Conservation (phyloP, 2,888 invertebrate species). For the Agrochola lychnidis region DNA sequence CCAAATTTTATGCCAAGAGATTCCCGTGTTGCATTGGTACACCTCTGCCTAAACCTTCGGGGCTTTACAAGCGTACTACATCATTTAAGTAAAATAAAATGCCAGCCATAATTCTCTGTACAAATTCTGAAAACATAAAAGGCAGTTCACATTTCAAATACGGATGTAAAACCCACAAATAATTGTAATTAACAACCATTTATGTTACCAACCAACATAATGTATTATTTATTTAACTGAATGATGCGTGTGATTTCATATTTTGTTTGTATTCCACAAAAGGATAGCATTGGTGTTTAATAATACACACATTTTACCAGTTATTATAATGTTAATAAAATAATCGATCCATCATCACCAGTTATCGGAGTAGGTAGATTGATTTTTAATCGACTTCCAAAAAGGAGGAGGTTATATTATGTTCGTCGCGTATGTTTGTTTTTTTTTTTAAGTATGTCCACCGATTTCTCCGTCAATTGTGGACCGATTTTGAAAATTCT, state of each 20-base stretch:
- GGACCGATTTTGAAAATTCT: too few species aligned
- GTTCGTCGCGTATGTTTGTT: too few species aligned
- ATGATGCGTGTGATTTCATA: background rate
- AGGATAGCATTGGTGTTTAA: background rate
- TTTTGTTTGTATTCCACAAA: background rate
- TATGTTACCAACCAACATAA: constrained; percentile 3
- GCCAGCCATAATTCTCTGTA: background rate
- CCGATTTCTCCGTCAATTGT: too few species aligned
- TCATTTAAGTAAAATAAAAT: constrained; percentile 5
- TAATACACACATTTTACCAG: background rate
- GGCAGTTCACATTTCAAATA: constrained; percentile 5
- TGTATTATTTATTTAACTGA: background rate
- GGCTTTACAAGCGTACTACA: too few species aligned
- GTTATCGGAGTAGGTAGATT: too few species aligned
- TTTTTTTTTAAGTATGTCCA: too few species aligned
- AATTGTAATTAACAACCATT: constrained; percentile 8
- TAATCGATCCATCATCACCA: too few species aligned
- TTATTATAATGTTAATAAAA: background rate
- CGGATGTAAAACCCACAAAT: background rate
- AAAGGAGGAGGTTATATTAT: too few species aligned
- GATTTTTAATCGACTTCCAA: too few species aligned
- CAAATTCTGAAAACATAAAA: constrained; percentile 1
- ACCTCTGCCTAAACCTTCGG: too few species aligned
- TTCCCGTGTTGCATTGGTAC: too few species aligned
- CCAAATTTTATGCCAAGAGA: too few species aligned